A percentile compares a stretch with the other conserved stretches of the same genome.
Conservation (phyloP, 1,140 invertebrate species). For the Calycopis cecrops region DNA sequence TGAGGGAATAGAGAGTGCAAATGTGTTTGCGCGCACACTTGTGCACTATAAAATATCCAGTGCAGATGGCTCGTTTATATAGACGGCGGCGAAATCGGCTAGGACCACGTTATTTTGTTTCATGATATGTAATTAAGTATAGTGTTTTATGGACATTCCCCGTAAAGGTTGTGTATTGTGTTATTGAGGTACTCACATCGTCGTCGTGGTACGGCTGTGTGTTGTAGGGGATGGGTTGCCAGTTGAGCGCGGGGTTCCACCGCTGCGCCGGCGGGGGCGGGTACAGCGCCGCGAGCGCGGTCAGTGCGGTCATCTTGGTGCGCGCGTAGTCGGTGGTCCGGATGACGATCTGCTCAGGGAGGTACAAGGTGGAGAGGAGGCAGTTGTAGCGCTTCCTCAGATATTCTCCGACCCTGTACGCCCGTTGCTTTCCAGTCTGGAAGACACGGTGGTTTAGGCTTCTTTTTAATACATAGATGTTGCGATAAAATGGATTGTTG, state of each 20-base stretch:
- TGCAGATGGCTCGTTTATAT: too few relatives aligned
- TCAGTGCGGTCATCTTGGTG: slow-evolving; percentile 77
- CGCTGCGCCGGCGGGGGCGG: slow-evolving; percentile 64
- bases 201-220: slow-evolving; percentile 63
- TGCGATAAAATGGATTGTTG: too few relatives aligned
- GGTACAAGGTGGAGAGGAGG: slow-evolving; percentile 58
- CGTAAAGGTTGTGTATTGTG: too few relatives aligned
- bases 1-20: too few relatives aligned
- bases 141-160: too few relatives aligned
- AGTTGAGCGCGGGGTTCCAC: slow-evolving; percentile 71
- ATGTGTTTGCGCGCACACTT: too few relatives aligned
- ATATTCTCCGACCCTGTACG: slow-evolving; percentile 59
- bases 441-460: slow-evolving; percentile 4
- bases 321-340: slow-evolving; percentile 75
- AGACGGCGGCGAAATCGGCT: too few relatives aligned
- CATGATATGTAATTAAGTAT: too few relatives aligned
- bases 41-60: too few relatives aligned
- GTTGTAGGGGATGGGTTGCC: slow-evolving; percentile 76
- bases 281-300: slow-evolving; percentile 75
- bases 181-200: slow-evolving; percentile 55
- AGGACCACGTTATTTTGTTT: too few relatives aligned
- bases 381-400: slow-evolving; percentile 55
- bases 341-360: slow-evolving; percentile 68
- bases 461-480: too few relatives aligned
- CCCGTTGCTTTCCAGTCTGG: slow-evolving; percentile 69